Evolutionary conservation across 2,888 invertebrate genomes (phyloP), one percentile per base, ranked within the genome.

Genomic region (Drosophila putrida): DNA sequence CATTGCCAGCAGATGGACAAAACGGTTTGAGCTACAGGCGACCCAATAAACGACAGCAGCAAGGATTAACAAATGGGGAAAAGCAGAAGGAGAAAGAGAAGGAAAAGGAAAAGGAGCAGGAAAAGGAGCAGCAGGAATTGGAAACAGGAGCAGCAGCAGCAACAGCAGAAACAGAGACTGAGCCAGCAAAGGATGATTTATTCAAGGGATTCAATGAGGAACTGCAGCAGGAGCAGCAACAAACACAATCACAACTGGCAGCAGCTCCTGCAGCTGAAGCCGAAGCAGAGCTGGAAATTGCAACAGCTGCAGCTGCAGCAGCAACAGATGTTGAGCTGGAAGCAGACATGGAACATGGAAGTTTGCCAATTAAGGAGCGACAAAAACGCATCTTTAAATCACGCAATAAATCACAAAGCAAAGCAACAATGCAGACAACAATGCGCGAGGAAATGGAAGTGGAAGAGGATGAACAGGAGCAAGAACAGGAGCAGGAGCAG

Each of bases 311-410:
- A 11, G 33, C 38, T 4, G 41, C 25, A n/a, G 3, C 31, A 28
- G n/a, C 6, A 15, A 15, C 3, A 5, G 47, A 50, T n/a, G 50
- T 13, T 1, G 47, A 59, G 10, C 13, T 27, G 8, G 27, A 39
- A 5, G 11, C 47, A 9, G 46, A 33, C 1, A 11, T 47, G 10
- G 65, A 61, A 1, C 43, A 55, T 43, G 11, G 44, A n/a, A 81
- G 75, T 20, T 71, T 92, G 46, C 92, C 92, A n/a, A 90, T 90
- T 3, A 93, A 92, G 73, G 93, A 93, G 66, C 90, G 91, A 0
- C 91, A 92, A 4, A 93, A 93, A 64, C 88, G 92, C 44, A 91
- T 92, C 38, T 92, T 93, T 33, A 92, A 92, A 61, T 92, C 92
- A 0, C 90, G 92, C 51, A 92, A 92, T 75, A 90, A 88, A 38